These are phyloP conservation scores for Strix uralensis DNA, from an alignment of 2,113 vertebrate species.

Conservation along the genomic window DNA sequence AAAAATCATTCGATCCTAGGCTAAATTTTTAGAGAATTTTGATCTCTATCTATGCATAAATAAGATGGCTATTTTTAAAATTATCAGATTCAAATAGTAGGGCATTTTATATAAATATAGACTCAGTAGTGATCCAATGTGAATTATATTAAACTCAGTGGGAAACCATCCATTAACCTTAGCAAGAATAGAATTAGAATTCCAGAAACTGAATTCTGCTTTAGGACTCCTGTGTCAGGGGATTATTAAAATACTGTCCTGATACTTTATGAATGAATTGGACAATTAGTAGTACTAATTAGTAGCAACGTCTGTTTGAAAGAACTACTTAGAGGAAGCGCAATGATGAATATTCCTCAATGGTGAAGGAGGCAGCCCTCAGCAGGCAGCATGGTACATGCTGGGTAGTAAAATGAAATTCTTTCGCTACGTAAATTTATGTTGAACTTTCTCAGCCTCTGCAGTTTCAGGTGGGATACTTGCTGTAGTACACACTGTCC, in stretches of 20 bases:
- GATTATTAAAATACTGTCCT: neutral
- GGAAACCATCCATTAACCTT: conserved; percentile 48
- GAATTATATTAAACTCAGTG: conserved; percentile 13
- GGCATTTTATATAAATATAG: conserved; percentile 41
- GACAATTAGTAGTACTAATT: conserved; percentile 41
- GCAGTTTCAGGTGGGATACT: neutral
- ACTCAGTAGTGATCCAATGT: neutral
- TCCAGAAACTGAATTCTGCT: neutral
- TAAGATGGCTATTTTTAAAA: neutral
- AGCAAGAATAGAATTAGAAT: conserved; percentile 1
- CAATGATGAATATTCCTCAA: neutral
- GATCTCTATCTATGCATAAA: neutral
- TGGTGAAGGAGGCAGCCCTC: neutral
- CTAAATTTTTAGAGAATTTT: neutral
- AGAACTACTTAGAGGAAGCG: neutral
- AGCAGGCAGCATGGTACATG: neutral
- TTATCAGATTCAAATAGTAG: neutral
- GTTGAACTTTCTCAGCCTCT: neutral
- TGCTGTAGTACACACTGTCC: neutral
- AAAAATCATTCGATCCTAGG: neutral
- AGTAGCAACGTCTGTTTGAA: neutral
- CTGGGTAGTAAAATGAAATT: neutral
- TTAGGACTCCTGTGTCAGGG: neutral
- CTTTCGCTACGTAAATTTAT: rapidly evolving
- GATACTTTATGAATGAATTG: conserved; percentile 34